A percentile compares a stretch with the other conserved stretches of the same genome.
Conservation (phyloP, 2,888 invertebrate genomes). For the Acronicta alni region DNA sequence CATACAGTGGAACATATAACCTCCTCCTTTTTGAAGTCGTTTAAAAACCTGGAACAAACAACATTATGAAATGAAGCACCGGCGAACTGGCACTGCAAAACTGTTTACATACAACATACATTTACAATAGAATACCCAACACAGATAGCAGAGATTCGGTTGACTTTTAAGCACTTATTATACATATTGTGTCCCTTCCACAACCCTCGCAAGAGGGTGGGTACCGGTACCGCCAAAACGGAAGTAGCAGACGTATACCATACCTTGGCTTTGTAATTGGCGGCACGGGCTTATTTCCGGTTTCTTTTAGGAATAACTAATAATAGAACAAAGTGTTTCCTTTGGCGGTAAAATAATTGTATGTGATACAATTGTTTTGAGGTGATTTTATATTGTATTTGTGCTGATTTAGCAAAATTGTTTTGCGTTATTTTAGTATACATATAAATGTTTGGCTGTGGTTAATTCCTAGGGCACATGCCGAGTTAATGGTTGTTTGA, state of each 20-base stretch:
- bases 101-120: too few relatives aligned
- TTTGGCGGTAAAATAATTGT: slow-evolving; percentile 17
- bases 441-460: too few relatives aligned
- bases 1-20: too few relatives aligned
- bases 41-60: too few relatives aligned
- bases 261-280: slow-evolving; percentile 80
- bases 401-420: neutral
- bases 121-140: too few relatives aligned
- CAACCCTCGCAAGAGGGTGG: slow-evolving; percentile 82
- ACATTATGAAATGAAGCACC: too few relatives aligned
- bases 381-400: too few relatives aligned
- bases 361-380: neutral
- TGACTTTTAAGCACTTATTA: slow-evolving; percentile 83
- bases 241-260: slow-evolving; percentile 86
- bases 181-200: slow-evolving; percentile 84
- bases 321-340: slow-evolving; percentile 57
- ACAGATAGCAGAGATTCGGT: slow-evolving; percentile 78
- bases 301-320: slow-evolving; percentile 61
- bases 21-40: too few relatives aligned
- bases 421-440: too few relatives aligned
- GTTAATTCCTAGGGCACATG: too few relatives aligned
- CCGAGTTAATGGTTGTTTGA: neutral
- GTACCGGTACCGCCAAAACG: slow-evolving; percentile 81
- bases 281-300: slow-evolving; percentile 86
- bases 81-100: too few relatives aligned